Evolutionary conservation across 2,888 invertebrate genomes (phyloP), one percentile per base, ranked within the genome.

Genomic region (Branchipolynoe longqiensis): DNA sequence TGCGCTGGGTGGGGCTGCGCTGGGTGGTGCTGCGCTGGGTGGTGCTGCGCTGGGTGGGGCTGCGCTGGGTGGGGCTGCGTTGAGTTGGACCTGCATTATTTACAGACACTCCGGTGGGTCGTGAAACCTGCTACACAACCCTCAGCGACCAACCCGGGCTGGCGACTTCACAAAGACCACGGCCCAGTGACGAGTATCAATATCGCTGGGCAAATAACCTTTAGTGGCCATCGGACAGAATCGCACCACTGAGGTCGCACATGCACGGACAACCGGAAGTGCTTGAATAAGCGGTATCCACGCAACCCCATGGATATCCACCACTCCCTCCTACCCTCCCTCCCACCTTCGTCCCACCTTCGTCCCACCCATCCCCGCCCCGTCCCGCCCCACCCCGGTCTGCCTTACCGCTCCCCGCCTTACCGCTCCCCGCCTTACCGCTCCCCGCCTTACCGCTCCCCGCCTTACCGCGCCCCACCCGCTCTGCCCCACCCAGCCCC

Each of bases 151-250:
- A 28, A 25, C 62, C 31, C 28, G 14, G 12, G 28, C 62, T 12
- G 14, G 31, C 28, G 28, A 25, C 69, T 69, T 69, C 62, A 69
- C 33, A 69, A 69, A 69, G 38, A 69, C 38, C 8, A 33, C 36
- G 36, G 31, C 12, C 36, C 48, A 8, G 33, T 38, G 3, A 62
- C 62, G 56, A 56, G 62, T 1, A 6, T 69, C 36, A 4, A 38
- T 38, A 38, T 69, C 69, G 38, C 38, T 69, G 69, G 69, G 14
- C 69, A 18, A 69, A 69, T 69, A 33, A 38, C 62, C 62, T n/a
- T 62, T 62, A 62, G 62, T 62, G 25, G 28, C 12, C 62, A 31
- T 62, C 62, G 62, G 62, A 31, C 25, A n/a, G n/a, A n/a, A n/a
- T 31, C 62, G 62, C 62, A 28, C 31, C n/a, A n/a, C n/a, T n/a